These are phyloP conservation scores for Idris sp. DNA, from an alignment of 1,140 invertebrate genomes.

Conservation along the genomic window DNA sequence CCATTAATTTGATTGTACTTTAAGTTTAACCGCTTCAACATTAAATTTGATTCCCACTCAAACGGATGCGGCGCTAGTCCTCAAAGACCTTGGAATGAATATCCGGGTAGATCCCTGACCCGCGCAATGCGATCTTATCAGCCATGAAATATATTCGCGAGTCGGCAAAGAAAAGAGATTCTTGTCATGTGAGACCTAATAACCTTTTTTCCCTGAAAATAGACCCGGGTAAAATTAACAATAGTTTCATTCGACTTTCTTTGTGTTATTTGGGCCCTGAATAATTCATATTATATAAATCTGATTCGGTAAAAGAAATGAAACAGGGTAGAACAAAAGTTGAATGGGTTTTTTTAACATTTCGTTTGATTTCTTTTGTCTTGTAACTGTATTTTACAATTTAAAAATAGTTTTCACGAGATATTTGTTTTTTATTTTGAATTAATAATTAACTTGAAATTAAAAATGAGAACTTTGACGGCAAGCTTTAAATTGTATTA, in stretches of 20 bases:
- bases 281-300: conserved; percentile 38
- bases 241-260: conserved; percentile 20
- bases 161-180: conserved; percentile 39
- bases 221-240: conserved; percentile 24
- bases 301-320: neutral
- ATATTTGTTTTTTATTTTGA: too few relatives aligned
- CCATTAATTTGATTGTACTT: conserved; percentile 37
- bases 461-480: too few relatives aligned
- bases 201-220: conserved; percentile 23
- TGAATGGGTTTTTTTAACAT: too few relatives aligned
- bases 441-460: too few relatives aligned
- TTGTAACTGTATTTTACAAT: too few relatives aligned
- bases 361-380: too few relatives aligned
- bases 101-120: conserved; percentile 57
- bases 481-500: too few relatives aligned
- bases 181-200: conserved; percentile 40
- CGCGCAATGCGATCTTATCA: conserved; percentile 45
- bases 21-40: conserved; percentile 34
- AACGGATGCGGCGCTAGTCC: conserved; percentile 44
- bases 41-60: conserved; percentile 42
- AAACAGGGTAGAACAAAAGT: neutral
- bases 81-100: conserved; percentile 41
- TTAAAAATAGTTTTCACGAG: too few relatives aligned
- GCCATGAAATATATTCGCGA: conserved; percentile 55
- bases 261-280: conserved; percentile 20